Evolutionary conservation across 2,888 invertebrate genomes (phyloP).

Genomic region (Steinernema carpocapsae): DNA sequence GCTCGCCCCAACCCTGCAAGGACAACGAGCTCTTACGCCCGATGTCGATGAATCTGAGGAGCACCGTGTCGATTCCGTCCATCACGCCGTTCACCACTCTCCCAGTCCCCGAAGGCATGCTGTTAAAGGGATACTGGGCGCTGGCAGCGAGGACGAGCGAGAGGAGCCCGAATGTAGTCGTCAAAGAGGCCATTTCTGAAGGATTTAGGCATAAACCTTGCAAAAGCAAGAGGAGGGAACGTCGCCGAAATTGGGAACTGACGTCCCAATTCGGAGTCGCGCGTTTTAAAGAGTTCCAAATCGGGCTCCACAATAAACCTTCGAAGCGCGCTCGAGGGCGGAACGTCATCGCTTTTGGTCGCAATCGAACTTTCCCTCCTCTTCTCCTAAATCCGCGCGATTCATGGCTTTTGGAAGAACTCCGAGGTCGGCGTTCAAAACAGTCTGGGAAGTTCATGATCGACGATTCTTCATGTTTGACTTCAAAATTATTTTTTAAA

Average conservation of each 20-base stretch:
- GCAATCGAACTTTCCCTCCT: too few relatives aligned
- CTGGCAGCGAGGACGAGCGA: not conserved
- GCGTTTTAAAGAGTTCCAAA: not conserved
- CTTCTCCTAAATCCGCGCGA: too few relatives aligned
- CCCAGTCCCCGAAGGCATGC: not conserved
- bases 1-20: slow-evolving; percentile 15
- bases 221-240: not conserved
- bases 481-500: too few relatives aligned
- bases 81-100: slow-evolving; percentile 23
- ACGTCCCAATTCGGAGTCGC: not conserved
- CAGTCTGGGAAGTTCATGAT: too few relatives aligned
- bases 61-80: slow-evolving; percentile 23
- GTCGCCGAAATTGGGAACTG: not conserved
- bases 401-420: too few relatives aligned
- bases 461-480: too few relatives aligned
- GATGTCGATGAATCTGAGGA: slow-evolving; percentile 15
- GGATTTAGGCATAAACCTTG: not conserved
- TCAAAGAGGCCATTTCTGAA: not conserved
- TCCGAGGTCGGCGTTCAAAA: too few relatives aligned
- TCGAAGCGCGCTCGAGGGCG: slow-evolving; percentile 11
- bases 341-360: not conserved
- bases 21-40: not conserved
- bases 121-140: slow-evolving; percentile 5
- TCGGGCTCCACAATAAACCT: not conserved
- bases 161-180: not conserved